Evolutionary conservation across 1,140 invertebrate species (phyloP).

Genomic region (Stratiolaelaps scimitus): DNA sequence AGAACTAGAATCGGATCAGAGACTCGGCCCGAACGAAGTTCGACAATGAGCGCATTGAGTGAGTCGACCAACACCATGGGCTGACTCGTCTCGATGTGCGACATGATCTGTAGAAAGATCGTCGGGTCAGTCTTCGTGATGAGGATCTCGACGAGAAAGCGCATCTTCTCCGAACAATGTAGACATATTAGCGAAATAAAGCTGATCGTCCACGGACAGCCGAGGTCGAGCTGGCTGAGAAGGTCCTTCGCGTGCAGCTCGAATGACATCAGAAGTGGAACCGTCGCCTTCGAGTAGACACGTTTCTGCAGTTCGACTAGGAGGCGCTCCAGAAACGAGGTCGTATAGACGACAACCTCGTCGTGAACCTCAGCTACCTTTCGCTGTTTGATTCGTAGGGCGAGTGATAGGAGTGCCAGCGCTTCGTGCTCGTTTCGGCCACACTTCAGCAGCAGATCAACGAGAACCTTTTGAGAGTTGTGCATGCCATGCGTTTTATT

Average conservation of each 20-base stretch:
- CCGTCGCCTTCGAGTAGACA: constrained; percentile 31
- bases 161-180: constrained; percentile 18
- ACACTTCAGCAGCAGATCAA: constrained; percentile 5
- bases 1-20: constrained; percentile 32
- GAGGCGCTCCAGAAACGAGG: constrained; percentile 36
- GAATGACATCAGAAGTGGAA: neutral
- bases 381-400: constrained; percentile 1
- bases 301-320: constrained; percentile 36
- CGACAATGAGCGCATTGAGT: constrained; percentile 32
- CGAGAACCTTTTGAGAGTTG: constrained; percentile 17
- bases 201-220: constrained; percentile 21
- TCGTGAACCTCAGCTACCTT: constrained; percentile 29
- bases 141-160: constrained; percentile 25
- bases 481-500: constrained; percentile 1
- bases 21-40: constrained; percentile 32
- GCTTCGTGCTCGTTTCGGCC: constrained; percentile 33
- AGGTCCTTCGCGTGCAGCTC: constrained; percentile 16
- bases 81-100: constrained; percentile 32
- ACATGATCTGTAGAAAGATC: constrained; percentile 20
- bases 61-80: constrained; percentile 31
- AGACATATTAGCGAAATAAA: constrained; percentile 19
- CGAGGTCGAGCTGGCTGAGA: constrained; percentile 7
- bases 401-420: constrained; percentile 34
- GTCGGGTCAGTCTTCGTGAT: constrained; percentile 9
- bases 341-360: constrained; percentile 32